Evolutionary conservation across 92 coral and sea anemone genomes (phyloP), one percentile per base, ranked within the genome.

Genomic region (Palythoa grandis): DNA sequence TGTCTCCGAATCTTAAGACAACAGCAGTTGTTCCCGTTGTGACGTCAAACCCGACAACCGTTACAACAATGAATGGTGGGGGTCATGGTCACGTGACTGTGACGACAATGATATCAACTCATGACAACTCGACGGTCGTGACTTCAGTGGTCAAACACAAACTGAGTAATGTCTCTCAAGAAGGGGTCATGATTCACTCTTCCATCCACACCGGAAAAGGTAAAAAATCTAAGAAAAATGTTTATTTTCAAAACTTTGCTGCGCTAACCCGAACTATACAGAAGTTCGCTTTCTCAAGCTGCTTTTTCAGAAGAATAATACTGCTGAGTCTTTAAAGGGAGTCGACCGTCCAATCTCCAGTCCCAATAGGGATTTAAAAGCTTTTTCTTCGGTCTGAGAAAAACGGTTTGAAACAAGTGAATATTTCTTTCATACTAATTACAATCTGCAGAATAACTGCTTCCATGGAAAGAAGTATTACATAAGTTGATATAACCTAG

Each of bases 21-120:
- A 85, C 91, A 13, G 74, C 69, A 29, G 25, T 52, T 72, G 53
- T 37, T 53, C 82, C 85, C n/a, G 71, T 12, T 24, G 85, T 80
- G 65, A 80, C 85, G 3, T 2, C 76, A 48, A 37, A 70, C 54
- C 84, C 90, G 76, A 90, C 88, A 35, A 72, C 79, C 14, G 50
- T 40, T 50, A 89, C 20, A 39, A 85, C 92, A 22, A 87, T 87
- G 67, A 75, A 63, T 63, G 84, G 60, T 12, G 92, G 65, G 58
- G 74, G 57, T n/a, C 63, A 65, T 80, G 85, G 91, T 88, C 95
- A 87, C 91, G 98, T 94, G 86, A 90, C 95, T 72, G 90, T 94
- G 79, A 94, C 98, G 63, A 94, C 98, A 14, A 92, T 95, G 70
- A 94, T 94, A 76, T 87, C 98, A 73, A 91, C 94, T 52, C 88